phyloP scores from a whole-genome alignment of 2,113 vertebrate species.

The Rhipidura dahli region DNA sequence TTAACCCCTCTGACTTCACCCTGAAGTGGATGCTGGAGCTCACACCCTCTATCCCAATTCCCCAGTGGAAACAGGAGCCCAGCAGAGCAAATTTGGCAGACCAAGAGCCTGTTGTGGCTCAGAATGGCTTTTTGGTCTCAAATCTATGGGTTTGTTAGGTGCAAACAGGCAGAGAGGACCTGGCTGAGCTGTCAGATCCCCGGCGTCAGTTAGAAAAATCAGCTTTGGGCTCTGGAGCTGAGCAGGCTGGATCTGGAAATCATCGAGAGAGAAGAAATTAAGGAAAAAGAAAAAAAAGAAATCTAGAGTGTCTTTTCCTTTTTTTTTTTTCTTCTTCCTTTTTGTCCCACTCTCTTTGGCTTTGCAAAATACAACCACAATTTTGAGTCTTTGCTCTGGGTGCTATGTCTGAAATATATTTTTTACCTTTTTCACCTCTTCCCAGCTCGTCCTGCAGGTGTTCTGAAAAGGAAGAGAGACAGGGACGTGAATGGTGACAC shows the following conservation, averaged over 20 bases:
- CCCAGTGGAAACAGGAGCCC: not conserved
- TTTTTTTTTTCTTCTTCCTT: not conserved
- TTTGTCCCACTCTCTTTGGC: not conserved
- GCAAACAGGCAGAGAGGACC: not conserved
- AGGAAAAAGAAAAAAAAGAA: not conserved
- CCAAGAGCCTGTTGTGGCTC: not conserved
- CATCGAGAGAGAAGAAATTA: not conserved
- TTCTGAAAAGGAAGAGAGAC: slow-evolving; percentile 50
- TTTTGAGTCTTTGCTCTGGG: not conserved
- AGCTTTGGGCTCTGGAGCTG: not conserved
- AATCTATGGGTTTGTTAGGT: not conserved
- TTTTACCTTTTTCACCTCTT: slow-evolving; percentile 78
- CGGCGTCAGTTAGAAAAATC: slow-evolving; percentile 9
- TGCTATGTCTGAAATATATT: accelerated
- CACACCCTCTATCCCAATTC: not conserved
- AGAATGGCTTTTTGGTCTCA: not conserved
- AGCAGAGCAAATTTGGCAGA: not conserved
- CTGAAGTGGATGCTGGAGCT: not conserved
- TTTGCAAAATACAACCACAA: not conserved
- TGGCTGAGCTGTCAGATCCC: not conserved
- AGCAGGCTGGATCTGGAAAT: not conserved
- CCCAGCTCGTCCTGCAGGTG: slow-evolving; percentile 72
- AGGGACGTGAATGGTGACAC: not conserved
- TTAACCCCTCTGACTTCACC: not conserved
- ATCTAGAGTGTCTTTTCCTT: not conserved